phyloP scores from a whole-genome alignment of 2,113 vertebrate species.

The cat (Felis catus) region F.catus_Fca126_mat1.0 CM031425.1:3791001-3791500 shows the following conservation, averaged over 20 bases:
- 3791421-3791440: no score
- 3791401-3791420: background rate
- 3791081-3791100: background rate
- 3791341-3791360: background rate
- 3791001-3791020: background rate
- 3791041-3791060: background rate
- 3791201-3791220: conserved; percentile 79
- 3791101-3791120: conserved; percentile 65
- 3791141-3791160: conserved; percentile 83
- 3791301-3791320: rapidly evolving
- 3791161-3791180: conserved; percentile 31
- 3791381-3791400: rapidly evolving
- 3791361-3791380: background rate
- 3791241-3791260: background rate
- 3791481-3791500: rapidly evolving
- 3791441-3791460: background rate
- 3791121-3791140: conserved; percentile 83
- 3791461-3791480: rapidly evolving
- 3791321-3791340: background rate
- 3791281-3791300: background rate
- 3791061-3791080: background rate
- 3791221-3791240: conserved; percentile 53
- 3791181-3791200: conserved; percentile 82
- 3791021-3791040: background rate
- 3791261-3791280: rapidly evolving